A percentile compares a stretch with the other conserved stretches of the same genome.
These are phyloP conservation scores for Parazoanthus atlanticus DNA, from an alignment of 92 coral and sea anemone species.

Conservation along the genomic window DNA sequence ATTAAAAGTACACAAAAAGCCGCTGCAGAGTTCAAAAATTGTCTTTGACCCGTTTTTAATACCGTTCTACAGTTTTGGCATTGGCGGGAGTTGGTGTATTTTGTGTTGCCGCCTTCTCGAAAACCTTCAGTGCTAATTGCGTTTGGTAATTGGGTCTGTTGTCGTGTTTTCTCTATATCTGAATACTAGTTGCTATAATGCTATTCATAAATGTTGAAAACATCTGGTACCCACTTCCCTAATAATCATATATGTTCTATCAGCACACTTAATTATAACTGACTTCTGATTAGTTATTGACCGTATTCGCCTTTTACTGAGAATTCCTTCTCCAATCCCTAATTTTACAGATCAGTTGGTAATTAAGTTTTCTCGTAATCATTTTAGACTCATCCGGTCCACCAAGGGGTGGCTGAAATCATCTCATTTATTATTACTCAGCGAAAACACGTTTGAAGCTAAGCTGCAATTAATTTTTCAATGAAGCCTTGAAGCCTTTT, in stretches of 20 bases:
- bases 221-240: slow-evolving; percentile 57
- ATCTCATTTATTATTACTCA: slow-evolving; percentile 25
- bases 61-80: slow-evolving; percentile 19
- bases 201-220: slow-evolving; percentile 58
- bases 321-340: background rate
- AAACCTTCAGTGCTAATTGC: slow-evolving; percentile 62
- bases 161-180: slow-evolving; percentile 41
- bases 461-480: slow-evolving; percentile 22
- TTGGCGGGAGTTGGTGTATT: background rate
- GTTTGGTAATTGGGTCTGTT: slow-evolving; percentile 64
- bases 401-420: background rate
- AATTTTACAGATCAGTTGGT: slow-evolving; percentile 4
- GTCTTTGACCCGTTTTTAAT: slow-evolving; percentile 31
- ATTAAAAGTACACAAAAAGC: slow-evolving; percentile 28
- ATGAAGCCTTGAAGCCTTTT: slow-evolving; percentile 25
- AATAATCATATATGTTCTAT: slow-evolving; percentile 20
- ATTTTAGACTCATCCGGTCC: background rate
- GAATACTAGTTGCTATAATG: slow-evolving; percentile 53
- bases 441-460: slow-evolving; percentile 50
- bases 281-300: slow-evolving; percentile 34
- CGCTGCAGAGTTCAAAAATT: background rate
- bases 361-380: background rate
- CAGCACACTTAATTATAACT: slow-evolving; percentile 45
- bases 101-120: slow-evolving; percentile 42
- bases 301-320: background rate